Conservation (phyloP, 2,888 invertebrate species). For the Apocheima hispidaria region DNA sequence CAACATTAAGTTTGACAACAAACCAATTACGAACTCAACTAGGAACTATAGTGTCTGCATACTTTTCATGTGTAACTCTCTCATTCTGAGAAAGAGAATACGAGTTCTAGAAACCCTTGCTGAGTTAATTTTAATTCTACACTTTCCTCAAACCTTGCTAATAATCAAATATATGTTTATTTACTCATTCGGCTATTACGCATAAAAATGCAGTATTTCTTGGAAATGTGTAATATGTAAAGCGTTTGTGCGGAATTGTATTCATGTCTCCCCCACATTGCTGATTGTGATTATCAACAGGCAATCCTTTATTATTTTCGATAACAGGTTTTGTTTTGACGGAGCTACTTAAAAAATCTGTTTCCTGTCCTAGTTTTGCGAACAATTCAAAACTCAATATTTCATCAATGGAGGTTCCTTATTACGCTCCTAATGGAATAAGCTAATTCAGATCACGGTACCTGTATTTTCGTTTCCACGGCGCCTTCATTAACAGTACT, state of each 20-base stretch:
- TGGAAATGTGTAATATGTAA: slow-evolving; percentile 33
- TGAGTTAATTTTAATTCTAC: too few relatives aligned
- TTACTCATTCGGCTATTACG: slow-evolving; percentile 27
- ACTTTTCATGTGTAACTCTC: neutral
- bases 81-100: neutral
- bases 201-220: slow-evolving; percentile 41
- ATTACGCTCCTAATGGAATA: neutral
- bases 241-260: slow-evolving; percentile 33
- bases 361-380: slow-evolving; percentile 26
- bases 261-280: slow-evolving; percentile 35
- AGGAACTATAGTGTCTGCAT: neutral
- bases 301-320: slow-evolving; percentile 48
- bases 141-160: slow-evolving; percentile 27
- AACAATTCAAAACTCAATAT: slow-evolving; percentile 2
- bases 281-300: slow-evolving; percentile 47
- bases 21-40: neutral
- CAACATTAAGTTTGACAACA: neutral
- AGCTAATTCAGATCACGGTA: neutral
- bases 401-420: too few relatives aligned
- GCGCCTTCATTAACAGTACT: neutral
- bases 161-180: slow-evolving; percentile 11
- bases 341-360: slow-evolving; percentile 39
- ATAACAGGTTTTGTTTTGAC: slow-evolving; percentile 49
- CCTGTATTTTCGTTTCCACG: neutral
- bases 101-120: neutral